phyloP scores from a whole-genome alignment of 2,888 invertebrate genomes.

The Pyrrhia umbra region DNA sequence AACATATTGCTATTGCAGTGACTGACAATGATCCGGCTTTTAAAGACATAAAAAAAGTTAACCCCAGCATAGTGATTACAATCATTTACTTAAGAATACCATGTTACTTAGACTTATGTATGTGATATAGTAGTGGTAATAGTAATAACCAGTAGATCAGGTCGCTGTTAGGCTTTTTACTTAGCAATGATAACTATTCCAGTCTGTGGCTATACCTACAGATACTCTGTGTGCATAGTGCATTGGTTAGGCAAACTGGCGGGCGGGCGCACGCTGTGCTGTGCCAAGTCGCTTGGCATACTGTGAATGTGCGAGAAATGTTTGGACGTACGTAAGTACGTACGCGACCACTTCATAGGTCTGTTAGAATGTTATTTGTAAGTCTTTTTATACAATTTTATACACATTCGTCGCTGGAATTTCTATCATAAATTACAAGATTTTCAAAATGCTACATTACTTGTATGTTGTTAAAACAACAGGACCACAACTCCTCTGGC shows the following conservation, averaged over 20 bases:
- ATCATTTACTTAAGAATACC: too few relatives aligned
- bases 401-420: neutral
- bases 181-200: too few relatives aligned
- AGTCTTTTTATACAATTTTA: too few relatives aligned
- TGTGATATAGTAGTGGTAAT: too few relatives aligned
- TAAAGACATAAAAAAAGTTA: too few relatives aligned
- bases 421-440: neutral
- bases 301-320: constrained; percentile 44
- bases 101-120: too few relatives aligned
- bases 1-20: neutral
- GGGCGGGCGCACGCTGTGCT: constrained; percentile 14
- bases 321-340: neutral
- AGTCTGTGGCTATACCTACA: constrained; percentile 11
- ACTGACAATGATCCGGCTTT: neutral
- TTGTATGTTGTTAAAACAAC: constrained; percentile 13
- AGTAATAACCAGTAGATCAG: too few relatives aligned
- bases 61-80: too few relatives aligned
- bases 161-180: too few relatives aligned
- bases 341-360: neutral
- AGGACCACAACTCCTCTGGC: neutral
- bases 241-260: constrained; percentile 38
- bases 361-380: neutral
- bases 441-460: neutral
- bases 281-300: constrained; percentile 16
- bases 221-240: constrained; percentile 4